phyloP scores from a whole-genome alignment of 2,113 vertebrate genomes.

The Vulpes ferrilata region DNA sequence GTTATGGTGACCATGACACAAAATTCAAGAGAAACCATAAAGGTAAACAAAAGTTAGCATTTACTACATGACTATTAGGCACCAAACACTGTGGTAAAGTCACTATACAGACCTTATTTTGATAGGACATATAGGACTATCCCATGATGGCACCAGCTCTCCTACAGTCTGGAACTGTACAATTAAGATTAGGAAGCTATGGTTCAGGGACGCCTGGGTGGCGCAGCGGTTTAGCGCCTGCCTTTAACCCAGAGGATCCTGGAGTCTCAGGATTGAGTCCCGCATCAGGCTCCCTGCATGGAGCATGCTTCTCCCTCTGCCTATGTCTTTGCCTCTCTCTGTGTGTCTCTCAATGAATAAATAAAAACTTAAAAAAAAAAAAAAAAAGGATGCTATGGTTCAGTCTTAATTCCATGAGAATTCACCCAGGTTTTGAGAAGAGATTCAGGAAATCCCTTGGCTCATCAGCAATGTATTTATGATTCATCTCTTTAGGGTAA shows the following conservation, averaged over 20 bases:
- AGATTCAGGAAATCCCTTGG: slow-evolving; percentile 47
- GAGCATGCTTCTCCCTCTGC: no score
- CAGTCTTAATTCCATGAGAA: slow-evolving; percentile 39
- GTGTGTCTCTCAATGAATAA: no score
- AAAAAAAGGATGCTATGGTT: background rate
- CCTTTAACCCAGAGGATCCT: no score
- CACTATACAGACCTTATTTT: background rate
- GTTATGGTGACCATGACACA: background rate
- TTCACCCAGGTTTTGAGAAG: background rate
- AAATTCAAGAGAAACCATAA: slow-evolving; percentile 12
- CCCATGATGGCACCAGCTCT: background rate
- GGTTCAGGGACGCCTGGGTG: background rate
- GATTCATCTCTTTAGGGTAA: background rate
- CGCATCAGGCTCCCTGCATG: no score
- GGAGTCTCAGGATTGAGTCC: no score
- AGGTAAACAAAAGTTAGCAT: background rate
- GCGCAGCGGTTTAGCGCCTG: no score
- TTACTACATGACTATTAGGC: background rate
- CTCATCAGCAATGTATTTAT: slow-evolving; percentile 39
- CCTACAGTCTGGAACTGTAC: background rate
- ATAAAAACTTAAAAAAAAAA: no score
- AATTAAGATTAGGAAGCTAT: background rate
- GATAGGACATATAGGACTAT: background rate
- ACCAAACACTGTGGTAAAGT: background rate
- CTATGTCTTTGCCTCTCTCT: no score